phyloP scores from a whole-genome alignment of 2,888 invertebrate species.

The Xanthorhoe spadicearia region DNA sequence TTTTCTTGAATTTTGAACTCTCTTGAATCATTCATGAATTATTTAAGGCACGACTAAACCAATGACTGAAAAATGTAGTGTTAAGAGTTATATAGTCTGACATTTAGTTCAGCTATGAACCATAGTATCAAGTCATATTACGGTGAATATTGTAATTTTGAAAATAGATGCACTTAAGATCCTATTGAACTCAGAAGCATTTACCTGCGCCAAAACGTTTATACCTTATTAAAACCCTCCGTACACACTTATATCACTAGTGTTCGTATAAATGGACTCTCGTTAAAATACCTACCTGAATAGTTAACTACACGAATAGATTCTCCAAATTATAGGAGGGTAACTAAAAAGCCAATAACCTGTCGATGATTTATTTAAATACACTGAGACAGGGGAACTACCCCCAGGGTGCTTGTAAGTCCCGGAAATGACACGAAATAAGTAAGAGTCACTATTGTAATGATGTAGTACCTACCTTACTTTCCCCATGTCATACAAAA shows the following conservation, averaged over 20 bases:
- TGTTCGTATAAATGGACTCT: not conserved
- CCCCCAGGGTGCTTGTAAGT: constrained; percentile 46
- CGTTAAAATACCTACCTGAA: not conserved
- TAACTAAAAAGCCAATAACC: constrained; percentile 40
- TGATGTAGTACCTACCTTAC: constrained; percentile 55
- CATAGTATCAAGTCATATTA: too few relatives aligned
- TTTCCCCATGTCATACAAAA: constrained; percentile 49
- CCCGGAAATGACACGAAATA: constrained; percentile 15
- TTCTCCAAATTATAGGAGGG: not conserved
- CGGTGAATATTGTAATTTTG: too few relatives aligned
- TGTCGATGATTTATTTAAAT: constrained; percentile 42
- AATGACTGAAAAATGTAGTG: too few relatives aligned
- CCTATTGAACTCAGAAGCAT: not conserved
- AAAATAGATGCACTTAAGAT: too few relatives aligned
- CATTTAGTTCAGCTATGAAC: too few relatives aligned
- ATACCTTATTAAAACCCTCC: not conserved
- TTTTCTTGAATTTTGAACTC: too few relatives aligned
- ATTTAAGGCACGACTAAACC: too few relatives aligned
- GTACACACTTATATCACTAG: not conserved
- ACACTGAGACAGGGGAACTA: constrained; percentile 43
- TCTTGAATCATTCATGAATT: too few relatives aligned
- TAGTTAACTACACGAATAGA: not conserved
- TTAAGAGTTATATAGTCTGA: too few relatives aligned
- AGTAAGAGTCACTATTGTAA: constrained; percentile 47
- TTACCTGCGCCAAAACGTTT: not conserved